phyloP scores from a whole-genome alignment of 2,113 vertebrate species.

The Mohoua ochrocephala region DNA sequence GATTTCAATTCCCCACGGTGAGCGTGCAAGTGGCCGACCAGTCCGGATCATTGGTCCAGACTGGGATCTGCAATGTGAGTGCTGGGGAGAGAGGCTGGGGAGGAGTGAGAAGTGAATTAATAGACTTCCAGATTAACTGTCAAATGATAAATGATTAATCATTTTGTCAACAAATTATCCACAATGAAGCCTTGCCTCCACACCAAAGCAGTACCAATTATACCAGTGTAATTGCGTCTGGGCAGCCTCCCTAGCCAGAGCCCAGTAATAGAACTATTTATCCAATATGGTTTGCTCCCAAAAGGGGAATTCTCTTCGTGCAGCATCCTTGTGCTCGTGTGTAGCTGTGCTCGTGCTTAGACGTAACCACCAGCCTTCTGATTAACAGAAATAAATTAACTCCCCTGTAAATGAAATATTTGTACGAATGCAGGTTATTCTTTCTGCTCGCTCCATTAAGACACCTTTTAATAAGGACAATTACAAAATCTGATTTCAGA shows the following conservation, averaged over 20 bases:
- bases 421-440: background rate
- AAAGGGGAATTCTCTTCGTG: background rate
- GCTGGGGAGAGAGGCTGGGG: background rate
- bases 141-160: constrained; percentile 62
- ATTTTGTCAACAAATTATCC: constrained; percentile 64
- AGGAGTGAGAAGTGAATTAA: constrained; percentile 39
- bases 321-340: background rate
- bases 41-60: background rate
- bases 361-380: background rate
- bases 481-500: background rate
- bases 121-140: constrained; percentile 31
- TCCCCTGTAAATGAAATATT: background rate
- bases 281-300: constrained; percentile 47
- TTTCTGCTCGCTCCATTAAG: background rate
- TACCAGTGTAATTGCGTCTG: constrained; percentile 40
- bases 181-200: constrained; percentile 44
- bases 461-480: background rate
- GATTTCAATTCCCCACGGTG: background rate
- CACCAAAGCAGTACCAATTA: constrained; percentile 55
- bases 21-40: background rate
- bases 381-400: background rate
- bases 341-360: background rate
- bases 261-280: constrained; percentile 41
- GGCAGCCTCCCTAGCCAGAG: constrained; percentile 29
- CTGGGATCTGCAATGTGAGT: background rate